Percentiles rank a stretch among this genome's conserved stretches.
These are phyloP conservation scores for Megalurothrips usitatus DNA, from an alignment of 2,888 invertebrate species.

Conservation along the genomic window DNA sequence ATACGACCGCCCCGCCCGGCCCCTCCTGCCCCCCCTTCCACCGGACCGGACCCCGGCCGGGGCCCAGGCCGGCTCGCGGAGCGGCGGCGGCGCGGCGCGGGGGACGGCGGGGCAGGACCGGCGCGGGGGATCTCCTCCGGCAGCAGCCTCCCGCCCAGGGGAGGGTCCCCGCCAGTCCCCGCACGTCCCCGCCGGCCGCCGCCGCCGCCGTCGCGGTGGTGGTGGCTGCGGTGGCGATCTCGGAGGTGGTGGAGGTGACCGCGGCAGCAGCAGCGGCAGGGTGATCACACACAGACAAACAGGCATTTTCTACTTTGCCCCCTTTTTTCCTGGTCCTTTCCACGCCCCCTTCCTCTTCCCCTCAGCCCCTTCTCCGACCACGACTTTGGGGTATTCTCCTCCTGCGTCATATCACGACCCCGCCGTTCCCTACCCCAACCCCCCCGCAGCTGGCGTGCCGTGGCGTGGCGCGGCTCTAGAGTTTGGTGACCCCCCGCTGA, in stretches of 20 bases:
- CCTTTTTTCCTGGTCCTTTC: neutral
- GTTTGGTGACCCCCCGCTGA: too few relatives aligned
- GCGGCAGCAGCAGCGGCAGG: too few relatives aligned
- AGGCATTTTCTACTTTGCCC: neutral
- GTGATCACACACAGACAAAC: neutral
- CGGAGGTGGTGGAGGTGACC: too few relatives aligned
- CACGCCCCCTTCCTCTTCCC: too few relatives aligned
- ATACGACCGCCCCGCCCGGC: conserved; percentile 34
- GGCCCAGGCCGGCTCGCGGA: conserved; percentile 13
- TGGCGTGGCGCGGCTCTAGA: too few relatives aligned
- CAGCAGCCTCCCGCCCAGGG: neutral
- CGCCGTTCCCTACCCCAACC: too few relatives aligned
- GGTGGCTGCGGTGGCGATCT: too few relatives aligned
- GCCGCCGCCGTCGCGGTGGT: too few relatives aligned
- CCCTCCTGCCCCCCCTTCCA: conserved; percentile 31
- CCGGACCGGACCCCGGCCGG: conserved; percentile 32
- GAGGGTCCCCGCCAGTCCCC: neutral
- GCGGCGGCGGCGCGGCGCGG: conserved; percentile 29
- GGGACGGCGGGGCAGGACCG: neutral
- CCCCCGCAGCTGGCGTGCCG: too few relatives aligned
- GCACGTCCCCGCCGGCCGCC: neutral
- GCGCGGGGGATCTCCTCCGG: neutral
- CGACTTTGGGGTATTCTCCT: too few relatives aligned
- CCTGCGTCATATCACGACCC: too few relatives aligned
- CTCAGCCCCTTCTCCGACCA: too few relatives aligned